A percentile compares a stretch with the other conserved stretches of the same genome.
Conservation (phyloP, 2,888 invertebrate species). For the Ceraclea dissimilis region DNA sequence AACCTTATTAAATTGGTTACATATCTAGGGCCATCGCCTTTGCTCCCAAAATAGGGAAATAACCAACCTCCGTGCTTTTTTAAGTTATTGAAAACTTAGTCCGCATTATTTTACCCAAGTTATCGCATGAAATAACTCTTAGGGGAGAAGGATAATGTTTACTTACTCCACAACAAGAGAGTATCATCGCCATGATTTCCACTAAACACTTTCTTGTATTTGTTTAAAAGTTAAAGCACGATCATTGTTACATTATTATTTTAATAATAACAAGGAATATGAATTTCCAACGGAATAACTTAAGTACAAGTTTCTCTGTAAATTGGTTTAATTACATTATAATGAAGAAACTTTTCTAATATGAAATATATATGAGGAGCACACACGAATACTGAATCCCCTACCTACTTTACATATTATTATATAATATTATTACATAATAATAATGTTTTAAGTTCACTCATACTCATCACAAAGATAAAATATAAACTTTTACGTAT, state of each 20-base stretch:
- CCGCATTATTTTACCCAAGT: no score
- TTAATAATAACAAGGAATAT: constrained; percentile 2
- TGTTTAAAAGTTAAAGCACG: constrained; percentile 1
- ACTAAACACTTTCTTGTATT: constrained; percentile 2
- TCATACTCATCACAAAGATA: not conserved
- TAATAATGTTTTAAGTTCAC: not conserved
- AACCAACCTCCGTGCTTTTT: no score
- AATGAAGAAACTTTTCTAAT: constrained; percentile 9
- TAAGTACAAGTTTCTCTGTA: not conserved
- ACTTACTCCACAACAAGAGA: no score
- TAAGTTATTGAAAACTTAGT: no score
- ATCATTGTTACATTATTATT: constrained; percentile 2
- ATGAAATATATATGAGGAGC: not conserved
- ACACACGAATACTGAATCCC: not conserved
- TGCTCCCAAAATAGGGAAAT: no score
- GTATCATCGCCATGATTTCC: not conserved
- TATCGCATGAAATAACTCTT: no score
- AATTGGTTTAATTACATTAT: constrained; percentile 7
- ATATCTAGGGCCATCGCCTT: no score
- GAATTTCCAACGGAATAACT: not conserved
- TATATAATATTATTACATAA: not conserved
- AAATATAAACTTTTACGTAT: not conserved
- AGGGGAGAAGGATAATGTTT: no score
- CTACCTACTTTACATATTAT: not conserved
- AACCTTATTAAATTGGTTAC: no score